Base-by-base conservation (phyloP, 2,888 invertebrate genomes). In the Cordilura impudica region DNA sequence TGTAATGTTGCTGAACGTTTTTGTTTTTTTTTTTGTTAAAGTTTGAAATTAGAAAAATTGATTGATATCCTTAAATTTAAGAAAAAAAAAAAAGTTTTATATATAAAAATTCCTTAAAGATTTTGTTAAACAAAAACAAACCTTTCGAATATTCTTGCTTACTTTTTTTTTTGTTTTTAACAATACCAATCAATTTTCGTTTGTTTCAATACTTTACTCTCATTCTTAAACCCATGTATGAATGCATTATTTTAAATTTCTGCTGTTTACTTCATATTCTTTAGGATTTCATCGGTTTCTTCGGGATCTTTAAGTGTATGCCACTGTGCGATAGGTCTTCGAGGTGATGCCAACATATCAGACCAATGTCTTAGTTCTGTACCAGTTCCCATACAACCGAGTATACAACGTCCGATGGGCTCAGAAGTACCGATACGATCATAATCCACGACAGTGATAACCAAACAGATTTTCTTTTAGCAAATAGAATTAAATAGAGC, bases 401-500 rank as follows among this genome's bases (percentile, higher is more conserved):
- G 93, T 83, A 98, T 94, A 84, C 97, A 97, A 91, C 97, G 96
- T 83, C 99, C 99, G 89, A 99, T 99, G 61, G 99, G 99, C 91
- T 99, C 99, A 87, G 99, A 99, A 74, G 99, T 99, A 83, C 99
- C 99, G 91, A 99, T 98, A 90, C 99, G 96, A 92, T 99, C 99
- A 92, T 99, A 99, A 92, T 99, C 99, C 91, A 99, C 99, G 89
- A 99, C 99, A 81, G 99, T 99, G 88, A 99, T 95, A 91, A 97
- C 95, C 92, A 99, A 93, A 91, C 98, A 97, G 89, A 99, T 98
- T 96, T 99, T 99, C 99, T 99, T 79, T 63, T 56, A 49, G 56
- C 31, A 51, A 51, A 70, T 70, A 70, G 70, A 70, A 69, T 63
- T 70, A 16, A 70, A 70, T 51, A 81, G 70, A 67, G 66, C 21